Evolutionary conservation across 2,888 invertebrate species (phyloP), one percentile per base, ranked within the genome.

Genomic region (Julus scandinavius): DNA sequence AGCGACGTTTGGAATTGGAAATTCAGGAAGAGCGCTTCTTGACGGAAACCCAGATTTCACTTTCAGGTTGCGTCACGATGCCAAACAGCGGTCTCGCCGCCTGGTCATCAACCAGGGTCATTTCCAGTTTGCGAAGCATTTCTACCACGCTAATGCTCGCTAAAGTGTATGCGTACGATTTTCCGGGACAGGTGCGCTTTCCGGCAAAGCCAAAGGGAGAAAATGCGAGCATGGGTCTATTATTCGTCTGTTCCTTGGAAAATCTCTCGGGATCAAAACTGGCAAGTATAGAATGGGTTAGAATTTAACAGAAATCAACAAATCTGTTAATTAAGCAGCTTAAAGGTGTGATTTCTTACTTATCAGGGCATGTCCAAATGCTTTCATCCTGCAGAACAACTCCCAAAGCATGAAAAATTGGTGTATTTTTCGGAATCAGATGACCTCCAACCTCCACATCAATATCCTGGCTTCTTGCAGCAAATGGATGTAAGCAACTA

Each of bases 161-260:
- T 89, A 92, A 91, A 20, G 90, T 87, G 87, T 91, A 91, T 0
- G 91, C 90, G 89, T 92, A 91, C 38, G 90, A 90, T 86, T 49
- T 80, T 3, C 91, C 91, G 13, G 91, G 91, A 89, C 91, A 91
- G 41, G 90, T 90, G 6, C 91, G 90, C 88, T 92, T 92, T 15
- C 92, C 92, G 41, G 90, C 90, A 91, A 93, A 92, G 4, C 92
- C 93, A 90, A 92, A 93, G 1, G 92, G 92, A 85, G 91, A 90
- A 89, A 92, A 93, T 1, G 91, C 90, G 38, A 91, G 90, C 3
- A 90, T 72, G 72, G 91, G 90, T 72, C 90, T 89, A 11, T 89
- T 87, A 85, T 91, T 17, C 84, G 49, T 17, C 63, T 88, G 88
- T 6, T 87, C 87, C 17, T 41, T 29, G 13, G 38, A 49, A 72